Evolutionary conservation across 2,113 vertebrate species (phyloP).

Genomic region (Halcyon malimbica): DNA sequence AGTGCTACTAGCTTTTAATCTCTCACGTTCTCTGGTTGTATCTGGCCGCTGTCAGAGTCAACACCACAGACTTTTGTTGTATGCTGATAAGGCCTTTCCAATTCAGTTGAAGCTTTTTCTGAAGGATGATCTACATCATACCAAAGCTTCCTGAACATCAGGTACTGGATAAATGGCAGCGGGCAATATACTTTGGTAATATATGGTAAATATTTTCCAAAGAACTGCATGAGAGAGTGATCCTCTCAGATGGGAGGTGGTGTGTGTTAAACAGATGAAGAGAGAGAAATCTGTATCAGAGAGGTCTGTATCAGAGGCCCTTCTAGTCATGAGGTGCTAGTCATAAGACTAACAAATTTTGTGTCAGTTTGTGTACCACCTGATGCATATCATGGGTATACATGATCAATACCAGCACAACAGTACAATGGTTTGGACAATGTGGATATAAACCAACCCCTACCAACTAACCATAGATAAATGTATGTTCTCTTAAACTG

Average conservation of each 20-base stretch:
- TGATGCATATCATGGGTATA: accelerated
- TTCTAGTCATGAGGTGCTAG: neutral
- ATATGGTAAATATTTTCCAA: neutral
- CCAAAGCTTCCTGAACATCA: neutral
- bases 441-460: neutral
- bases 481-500: neutral
- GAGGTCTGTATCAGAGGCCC: accelerated
- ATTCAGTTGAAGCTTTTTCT: neutral
- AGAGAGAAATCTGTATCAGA: neutral
- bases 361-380: neutral
- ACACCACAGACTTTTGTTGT: neutral
- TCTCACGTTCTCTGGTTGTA: neutral
- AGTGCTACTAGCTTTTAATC: neutral
- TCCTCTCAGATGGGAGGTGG: accelerated
- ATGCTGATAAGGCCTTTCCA: neutral
- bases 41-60: neutral
- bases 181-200: neutral
- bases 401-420: neutral
- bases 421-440: accelerated
- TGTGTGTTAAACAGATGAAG: neutral
- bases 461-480: neutral
- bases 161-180: neutral
- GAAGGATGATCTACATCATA: neutral
- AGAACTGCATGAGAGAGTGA: neutral
- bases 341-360: neutral